Evolutionary conservation across 2,888 invertebrate genomes (phyloP).

Genomic region (Epirrhoe alternata): DNA sequence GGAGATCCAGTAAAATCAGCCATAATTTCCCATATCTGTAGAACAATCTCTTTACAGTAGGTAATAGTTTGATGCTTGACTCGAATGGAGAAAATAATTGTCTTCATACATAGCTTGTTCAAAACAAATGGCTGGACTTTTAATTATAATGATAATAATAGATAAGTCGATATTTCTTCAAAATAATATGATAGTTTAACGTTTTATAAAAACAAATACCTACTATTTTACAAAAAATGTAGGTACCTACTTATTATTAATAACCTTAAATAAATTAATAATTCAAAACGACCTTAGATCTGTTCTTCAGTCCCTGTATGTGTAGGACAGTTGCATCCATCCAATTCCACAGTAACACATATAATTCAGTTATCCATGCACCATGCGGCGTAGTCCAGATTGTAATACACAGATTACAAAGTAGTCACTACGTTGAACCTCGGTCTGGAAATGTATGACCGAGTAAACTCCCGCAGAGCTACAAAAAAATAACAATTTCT

Average conservation of each 20-base stretch:
- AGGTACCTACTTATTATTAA: background rate
- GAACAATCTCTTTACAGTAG: background rate
- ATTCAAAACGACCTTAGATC: background rate
- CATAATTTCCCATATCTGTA: background rate
- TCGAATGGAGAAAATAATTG: background rate
- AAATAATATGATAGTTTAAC: too few relatives aligned
- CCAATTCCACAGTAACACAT: constrained; percentile 63
- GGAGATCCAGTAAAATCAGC: background rate
- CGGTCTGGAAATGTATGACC: constrained; percentile 60
- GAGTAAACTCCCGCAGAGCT: constrained; percentile 73
- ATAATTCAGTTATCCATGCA: constrained; percentile 78
- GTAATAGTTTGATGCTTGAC: background rate
- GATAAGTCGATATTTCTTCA: too few relatives aligned
- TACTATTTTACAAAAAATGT: background rate
- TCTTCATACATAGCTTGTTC: too few relatives aligned
- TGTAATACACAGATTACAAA: constrained; percentile 48
- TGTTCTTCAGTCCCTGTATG: constrained; percentile 9
- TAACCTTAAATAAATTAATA: constrained; percentile 17
- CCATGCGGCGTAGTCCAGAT: constrained; percentile 73
- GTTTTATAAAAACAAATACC: too few relatives aligned
- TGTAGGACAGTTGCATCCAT: constrained; percentile 49
- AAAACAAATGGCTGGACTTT: too few relatives aligned
- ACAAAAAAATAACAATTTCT: constrained; percentile 59
- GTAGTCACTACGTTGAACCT: constrained; percentile 20
- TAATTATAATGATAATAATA: too few relatives aligned